Conservation (phyloP, 2,113 vertebrate species). For the Struthio camelus region DNA sequence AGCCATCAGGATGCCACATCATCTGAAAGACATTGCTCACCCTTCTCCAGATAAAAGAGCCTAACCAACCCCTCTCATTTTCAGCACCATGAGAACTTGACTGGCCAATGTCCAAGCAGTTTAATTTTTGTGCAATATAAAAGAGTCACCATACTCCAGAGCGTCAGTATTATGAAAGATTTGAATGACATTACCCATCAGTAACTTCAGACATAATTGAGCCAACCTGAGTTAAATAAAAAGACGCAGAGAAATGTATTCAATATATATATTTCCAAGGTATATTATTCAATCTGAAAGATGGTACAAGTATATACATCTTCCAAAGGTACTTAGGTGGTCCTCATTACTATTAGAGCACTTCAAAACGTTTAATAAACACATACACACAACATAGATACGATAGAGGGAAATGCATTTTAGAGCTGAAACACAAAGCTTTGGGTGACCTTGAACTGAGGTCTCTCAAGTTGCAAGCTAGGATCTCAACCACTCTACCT, state of each 20-base stretch:
- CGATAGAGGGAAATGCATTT: not conserved
- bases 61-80: not conserved
- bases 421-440: not conserved
- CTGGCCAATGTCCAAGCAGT: not conserved
- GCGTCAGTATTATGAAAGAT: fast-evolving
- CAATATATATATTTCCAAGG: not conserved
- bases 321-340: not conserved
- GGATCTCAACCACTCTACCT: not conserved
- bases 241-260: not conserved
- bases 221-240: not conserved
- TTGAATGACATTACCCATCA: not conserved
- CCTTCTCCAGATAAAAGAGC: fast-evolving
- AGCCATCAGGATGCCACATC: not conserved
- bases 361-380: not conserved
- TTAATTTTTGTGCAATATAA: not conserved
- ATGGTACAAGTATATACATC: not conserved
- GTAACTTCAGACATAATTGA: not conserved
- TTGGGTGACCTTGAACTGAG: not conserved
- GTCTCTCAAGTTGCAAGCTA: not conserved
- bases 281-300: not conserved
- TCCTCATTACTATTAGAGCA: not conserved
- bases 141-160: not conserved
- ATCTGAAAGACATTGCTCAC: not conserved
- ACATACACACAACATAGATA: fast-evolving
- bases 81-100: not conserved